Base-by-base conservation (phyloP, 2,888 invertebrate genomes). In the Drosophila niveifrons region DNA sequence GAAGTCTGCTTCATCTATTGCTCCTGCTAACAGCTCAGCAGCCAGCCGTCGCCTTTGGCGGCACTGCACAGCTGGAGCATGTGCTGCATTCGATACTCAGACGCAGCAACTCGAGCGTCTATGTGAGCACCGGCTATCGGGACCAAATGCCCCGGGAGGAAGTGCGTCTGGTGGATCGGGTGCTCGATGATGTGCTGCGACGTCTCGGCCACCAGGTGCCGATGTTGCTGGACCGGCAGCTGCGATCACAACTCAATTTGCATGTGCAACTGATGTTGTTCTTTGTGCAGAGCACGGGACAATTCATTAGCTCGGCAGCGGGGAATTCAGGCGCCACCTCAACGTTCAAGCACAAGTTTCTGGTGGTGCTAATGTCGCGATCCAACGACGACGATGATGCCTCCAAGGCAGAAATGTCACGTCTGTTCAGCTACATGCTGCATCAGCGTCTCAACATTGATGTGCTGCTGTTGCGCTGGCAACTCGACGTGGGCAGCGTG, bases 381-480 rank as follows among this genome's bases (percentile, higher is more conserved):
- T 31, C 31, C 31, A 10, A 11, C 11, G 28, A 10, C 31, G 31
- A 11, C 11, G 28, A 10, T 48, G 34, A 31, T 36, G 2, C 3
- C 2, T 8, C 1, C 3, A 13, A 18, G 11, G 13, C 8, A 4
- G 53, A 63, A 2, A 82, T 85, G 80, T 44, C 69, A 0, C 15
- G 13, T n/a, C 72, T 87, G 1, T 87, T 85, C 17, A 18, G 4
- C 0, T 73, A 72, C n/a, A 61, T 85, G 8, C 50, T 85, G 31
- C 65, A 69, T n/a, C 11, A 59, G 4, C 73, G 68, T 2, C 77
- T 80, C 43, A 84, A 70, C 18, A 46, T 78, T 1, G 68, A 87
- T 39, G 78, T 75, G 6, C 6, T 75, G 28, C 8, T 85, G 8
- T 46, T 85, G 13, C 52, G 17, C 50, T 66, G 15, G 8, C n/a